These are phyloP conservation scores for Orgyia antiqua DNA, from an alignment of 2,888 invertebrate species.

Conservation along the genomic window DNA sequence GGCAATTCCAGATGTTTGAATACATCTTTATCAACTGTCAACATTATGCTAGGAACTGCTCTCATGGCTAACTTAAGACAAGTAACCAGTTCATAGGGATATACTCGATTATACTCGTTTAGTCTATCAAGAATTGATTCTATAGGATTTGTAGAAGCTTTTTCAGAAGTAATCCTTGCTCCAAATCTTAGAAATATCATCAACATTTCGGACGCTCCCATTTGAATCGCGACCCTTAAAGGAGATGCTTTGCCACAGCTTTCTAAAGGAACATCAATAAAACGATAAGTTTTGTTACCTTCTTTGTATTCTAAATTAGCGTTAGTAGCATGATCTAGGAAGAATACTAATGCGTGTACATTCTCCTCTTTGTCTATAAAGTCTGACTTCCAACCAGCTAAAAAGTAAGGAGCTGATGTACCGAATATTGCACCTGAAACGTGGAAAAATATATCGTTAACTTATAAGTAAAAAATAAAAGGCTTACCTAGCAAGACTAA, in stretches of 20 bases:
- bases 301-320: slow-evolving; percentile 79
- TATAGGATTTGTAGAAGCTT: slow-evolving; percentile 79
- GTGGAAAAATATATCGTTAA: slow-evolving; percentile 50
- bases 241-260: slow-evolving; percentile 87
- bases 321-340: slow-evolving; percentile 85
- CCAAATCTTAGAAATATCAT: slow-evolving; percentile 85
- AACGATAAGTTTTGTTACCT: slow-evolving; percentile 62
- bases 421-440: slow-evolving; percentile 90
- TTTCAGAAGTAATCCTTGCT: slow-evolving; percentile 78
- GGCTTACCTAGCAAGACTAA: too few species aligned
- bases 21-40: slow-evolving; percentile 58
- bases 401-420: slow-evolving; percentile 86
- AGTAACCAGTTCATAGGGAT: slow-evolving; percentile 83
- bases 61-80: slow-evolving; percentile 84
- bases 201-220: slow-evolving; percentile 86
- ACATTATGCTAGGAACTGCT: slow-evolving; percentile 78
- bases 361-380: slow-evolving; percentile 88
- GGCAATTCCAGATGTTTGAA: slow-evolving; percentile 54
- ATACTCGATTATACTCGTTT: slow-evolving; percentile 79
- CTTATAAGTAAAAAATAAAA: neutral
- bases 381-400: slow-evolving; percentile 93
- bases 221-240: slow-evolving; percentile 84
- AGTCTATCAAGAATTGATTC: slow-evolving; percentile 82
- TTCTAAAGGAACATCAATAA: slow-evolving; percentile 89
- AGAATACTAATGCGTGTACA: slow-evolving; percentile 85